A percentile compares a stretch with the other conserved stretches of the same genome.
Conservation (phyloP, 2,113 vertebrate species). For the Nycticorax nycticorax region DNA sequence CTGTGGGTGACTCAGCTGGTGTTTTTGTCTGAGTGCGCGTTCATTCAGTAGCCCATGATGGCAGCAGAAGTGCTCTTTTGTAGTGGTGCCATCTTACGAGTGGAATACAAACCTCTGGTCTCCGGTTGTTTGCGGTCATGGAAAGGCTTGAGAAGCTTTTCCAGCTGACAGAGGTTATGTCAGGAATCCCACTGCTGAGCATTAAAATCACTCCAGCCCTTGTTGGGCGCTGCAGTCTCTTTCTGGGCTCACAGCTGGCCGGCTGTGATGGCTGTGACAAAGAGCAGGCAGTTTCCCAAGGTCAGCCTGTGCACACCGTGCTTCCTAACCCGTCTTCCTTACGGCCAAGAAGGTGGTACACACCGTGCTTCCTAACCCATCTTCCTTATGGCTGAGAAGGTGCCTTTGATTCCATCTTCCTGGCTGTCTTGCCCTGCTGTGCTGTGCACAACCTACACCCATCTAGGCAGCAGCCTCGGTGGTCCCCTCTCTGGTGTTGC, state of each 20-base stretch:
- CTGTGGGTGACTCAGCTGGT: neutral
- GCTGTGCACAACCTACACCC: rapidly evolving
- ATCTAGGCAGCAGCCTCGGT: neutral
- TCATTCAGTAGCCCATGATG: neutral
- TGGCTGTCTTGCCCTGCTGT: neutral
- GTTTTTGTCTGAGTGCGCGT: neutral
- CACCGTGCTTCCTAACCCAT: neutral
- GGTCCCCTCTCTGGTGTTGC: neutral
- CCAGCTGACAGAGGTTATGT: neutral
- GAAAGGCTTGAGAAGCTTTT: neutral
- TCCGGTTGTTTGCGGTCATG: rapidly evolving
- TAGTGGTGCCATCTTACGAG: neutral
- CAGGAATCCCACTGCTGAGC: neutral
- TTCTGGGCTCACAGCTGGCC: neutral
- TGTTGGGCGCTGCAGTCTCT: neutral
- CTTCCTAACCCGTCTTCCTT: neutral
- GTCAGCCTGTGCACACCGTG: neutral
- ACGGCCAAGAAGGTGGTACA: neutral
- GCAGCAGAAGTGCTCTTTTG: neutral
- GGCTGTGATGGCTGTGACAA: neutral
- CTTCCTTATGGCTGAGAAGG: neutral
- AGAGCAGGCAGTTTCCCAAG: neutral
- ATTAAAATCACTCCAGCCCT: neutral
- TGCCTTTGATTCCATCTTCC: neutral
- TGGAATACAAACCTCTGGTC: neutral